phyloP scores from a whole-genome alignment of 2,888 invertebrate species.

The Cerastis rubricosa region DNA sequence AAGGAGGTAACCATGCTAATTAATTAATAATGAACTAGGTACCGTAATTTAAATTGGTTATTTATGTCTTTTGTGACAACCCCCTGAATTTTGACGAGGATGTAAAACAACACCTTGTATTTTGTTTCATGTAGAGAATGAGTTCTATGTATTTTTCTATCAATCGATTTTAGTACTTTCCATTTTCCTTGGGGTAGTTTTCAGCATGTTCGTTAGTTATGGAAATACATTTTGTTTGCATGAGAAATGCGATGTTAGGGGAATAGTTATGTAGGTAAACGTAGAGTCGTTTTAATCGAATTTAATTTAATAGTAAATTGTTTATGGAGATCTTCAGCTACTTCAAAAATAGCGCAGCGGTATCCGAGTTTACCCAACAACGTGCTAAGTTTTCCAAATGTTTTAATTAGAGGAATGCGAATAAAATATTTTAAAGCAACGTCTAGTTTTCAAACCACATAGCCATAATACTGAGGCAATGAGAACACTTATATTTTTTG shows the following conservation, averaged over 20 bases:
- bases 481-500: slow-evolving; percentile 54
- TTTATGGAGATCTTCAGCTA: not conserved
- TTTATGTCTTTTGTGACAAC: too few species aligned
- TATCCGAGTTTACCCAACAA: not conserved
- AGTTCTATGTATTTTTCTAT: not conserved
- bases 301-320: not conserved
- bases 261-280: not conserved
- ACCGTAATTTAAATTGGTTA: too few species aligned
- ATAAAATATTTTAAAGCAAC: not conserved
- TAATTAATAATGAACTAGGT: too few species aligned
- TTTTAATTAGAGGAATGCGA: not conserved
- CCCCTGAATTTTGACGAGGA: too few species aligned
- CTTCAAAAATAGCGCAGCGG: not conserved
- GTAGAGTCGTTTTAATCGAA: not conserved
- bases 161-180: not conserved
- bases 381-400: not conserved
- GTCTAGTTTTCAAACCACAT: not conserved
- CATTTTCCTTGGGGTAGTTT: not conserved
- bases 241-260: too few species aligned
- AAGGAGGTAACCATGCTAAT: too few species aligned
- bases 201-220: not conserved
- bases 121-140: not conserved
- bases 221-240: not conserved
- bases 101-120: too few species aligned
- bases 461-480: slow-evolving; percentile 20